Percentiles rank a stretch among this genome's conserved stretches.
phyloP scores from a whole-genome alignment of 1,140 invertebrate genomes.

The Hycleus cichorii region DNA sequence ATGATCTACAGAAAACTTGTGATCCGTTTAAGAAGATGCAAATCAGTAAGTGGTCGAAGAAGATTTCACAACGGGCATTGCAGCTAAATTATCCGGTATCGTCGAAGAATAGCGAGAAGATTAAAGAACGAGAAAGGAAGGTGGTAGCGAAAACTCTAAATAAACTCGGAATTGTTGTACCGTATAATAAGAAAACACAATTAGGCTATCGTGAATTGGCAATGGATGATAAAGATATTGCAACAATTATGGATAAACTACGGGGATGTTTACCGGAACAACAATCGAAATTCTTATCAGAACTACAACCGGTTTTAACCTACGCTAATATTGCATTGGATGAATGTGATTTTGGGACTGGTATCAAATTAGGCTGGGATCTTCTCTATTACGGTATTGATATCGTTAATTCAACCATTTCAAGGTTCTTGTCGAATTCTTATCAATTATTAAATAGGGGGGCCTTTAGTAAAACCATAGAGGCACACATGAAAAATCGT shows the following conservation, averaged over 20 bases:
- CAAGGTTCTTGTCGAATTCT: conserved; percentile 61
- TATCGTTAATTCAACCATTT: conserved; percentile 57
- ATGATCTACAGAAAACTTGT: conserved; percentile 50
- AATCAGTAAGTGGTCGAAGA: conserved; percentile 51
- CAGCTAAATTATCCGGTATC: conserved; percentile 52
- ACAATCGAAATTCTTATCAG: conserved; percentile 50
- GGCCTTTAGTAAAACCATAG: conserved; percentile 66
- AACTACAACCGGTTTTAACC: conserved; percentile 70
- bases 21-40: conserved; percentile 60
- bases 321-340: conserved; percentile 82
- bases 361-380: conserved; percentile 80
- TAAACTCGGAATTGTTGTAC: conserved; percentile 81
- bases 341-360: conserved; percentile 90
- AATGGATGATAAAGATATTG: conserved; percentile 46
- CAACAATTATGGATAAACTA: conserved; percentile 64
- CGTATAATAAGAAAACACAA: conserved; percentile 65
- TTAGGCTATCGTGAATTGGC: conserved; percentile 34
- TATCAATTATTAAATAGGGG: conserved; percentile 69
- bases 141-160: conserved; percentile 77
- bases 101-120: conserved; percentile 50
- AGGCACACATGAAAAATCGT: conserved; percentile 57
- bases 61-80: conserved; percentile 58
- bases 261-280: conserved; percentile 51
- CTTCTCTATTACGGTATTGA: conserved; percentile 69
- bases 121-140: conserved; percentile 57